Base-by-base conservation (phyloP, 1,140 invertebrate species). In the Caenorhabditis remanei region DNA sequence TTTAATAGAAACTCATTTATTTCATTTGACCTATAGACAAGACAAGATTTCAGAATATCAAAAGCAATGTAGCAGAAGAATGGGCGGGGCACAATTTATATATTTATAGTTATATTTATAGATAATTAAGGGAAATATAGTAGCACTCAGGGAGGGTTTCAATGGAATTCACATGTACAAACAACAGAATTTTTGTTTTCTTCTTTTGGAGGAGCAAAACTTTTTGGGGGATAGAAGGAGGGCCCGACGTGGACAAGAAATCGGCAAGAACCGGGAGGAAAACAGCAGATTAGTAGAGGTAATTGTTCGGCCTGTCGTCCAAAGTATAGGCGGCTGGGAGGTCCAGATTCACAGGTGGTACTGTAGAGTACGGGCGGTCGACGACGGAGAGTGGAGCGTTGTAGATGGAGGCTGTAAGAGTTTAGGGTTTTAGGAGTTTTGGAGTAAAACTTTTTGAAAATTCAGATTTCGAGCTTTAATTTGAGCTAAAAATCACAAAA, bases 261-360 rank as follows among this genome's bases (percentile, higher is more conserved):
- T 32, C 32, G 32, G 32, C 32, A 32, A 32, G 32, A 32, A 32
- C 32, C 32, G 32, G n/a, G 71, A 46, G 71, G 16, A 14, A 24
- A 50, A 41, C 43, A 71, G 41, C 5, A 56, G 46, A 65, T 84
- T 75, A 88, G 46, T 88, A 88, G 50, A 88, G 50, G 48, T 88
- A 88, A 14, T 53, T 85, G 32, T 89, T 90, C 43, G 91, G 91
- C 50, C 91, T 63, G 71, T 92, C 91, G 65, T 92, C 91, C 16
- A 92, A 87, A n/a, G 90, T 91, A 84, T 93, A 91, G 14, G 91
- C 91, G 13, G 89, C 85, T 16, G 91, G 91, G 40, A 92, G 87
- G 86, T 92, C 91, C 43, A 92, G 84, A 79, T 93, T 92, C 46
- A 89, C 79, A 67, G 83, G 56, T 61, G 91, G 87, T 32, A 85